phyloP scores from a whole-genome alignment of 2,797 vertebrate species.

The Erpetoichthys calabaricus region DNA sequence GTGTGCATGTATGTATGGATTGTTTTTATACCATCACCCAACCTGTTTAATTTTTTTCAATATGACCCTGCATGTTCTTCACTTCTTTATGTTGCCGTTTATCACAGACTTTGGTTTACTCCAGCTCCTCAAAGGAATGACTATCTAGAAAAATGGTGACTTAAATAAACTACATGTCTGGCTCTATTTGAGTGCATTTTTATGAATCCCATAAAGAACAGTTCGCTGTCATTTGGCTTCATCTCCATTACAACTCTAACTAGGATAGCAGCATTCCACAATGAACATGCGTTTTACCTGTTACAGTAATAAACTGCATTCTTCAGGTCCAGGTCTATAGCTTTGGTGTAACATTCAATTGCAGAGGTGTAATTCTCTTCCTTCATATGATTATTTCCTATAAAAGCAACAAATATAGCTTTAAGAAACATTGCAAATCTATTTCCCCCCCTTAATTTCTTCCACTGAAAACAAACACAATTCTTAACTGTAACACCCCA shows the following conservation, averaged over 20 bases:
- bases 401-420: conserved; percentile 18
- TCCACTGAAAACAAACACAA: too few relatives aligned
- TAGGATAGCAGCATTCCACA: too few relatives aligned
- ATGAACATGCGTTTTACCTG: conserved; percentile 45
- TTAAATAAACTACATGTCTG: neutral
- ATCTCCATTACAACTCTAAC: too few relatives aligned
- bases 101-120: neutral
- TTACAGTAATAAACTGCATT: conserved; percentile 96
- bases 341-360: conserved; percentile 82
- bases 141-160: neutral
- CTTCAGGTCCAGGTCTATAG: conserved; percentile 80
- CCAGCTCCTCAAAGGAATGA: neutral
- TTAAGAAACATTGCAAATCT: too few relatives aligned
- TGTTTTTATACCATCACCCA: too few relatives aligned
- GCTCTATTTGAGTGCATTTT: neutral
- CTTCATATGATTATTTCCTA: conserved; percentile 96
- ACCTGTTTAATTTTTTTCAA: too few relatives aligned
- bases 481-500: too few relatives aligned
- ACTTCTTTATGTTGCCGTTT: too few relatives aligned
- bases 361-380: conserved; percentile 87
- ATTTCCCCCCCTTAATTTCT: too few relatives aligned
- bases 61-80: too few relatives aligned
- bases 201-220: neutral
- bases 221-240: too few relatives aligned
- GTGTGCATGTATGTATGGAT: too few relatives aligned